phyloP scores from a whole-genome alignment of 2,113 vertebrate species.

The Ceyx cyanopectus region DNA sequence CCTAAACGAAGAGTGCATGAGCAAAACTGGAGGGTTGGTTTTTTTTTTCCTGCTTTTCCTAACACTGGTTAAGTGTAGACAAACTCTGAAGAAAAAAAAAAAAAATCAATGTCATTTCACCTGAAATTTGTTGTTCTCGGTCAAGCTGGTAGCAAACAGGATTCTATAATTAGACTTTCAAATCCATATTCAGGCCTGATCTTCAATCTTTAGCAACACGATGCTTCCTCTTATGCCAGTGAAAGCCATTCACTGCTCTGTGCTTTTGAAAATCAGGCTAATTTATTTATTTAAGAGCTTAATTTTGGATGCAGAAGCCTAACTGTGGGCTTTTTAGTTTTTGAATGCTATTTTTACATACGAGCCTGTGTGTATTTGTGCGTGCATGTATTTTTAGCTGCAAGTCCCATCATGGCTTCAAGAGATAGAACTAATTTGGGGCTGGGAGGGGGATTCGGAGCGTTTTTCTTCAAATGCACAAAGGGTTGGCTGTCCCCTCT shows the following conservation, averaged over 20 bases:
- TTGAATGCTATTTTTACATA: conserved; percentile 43
- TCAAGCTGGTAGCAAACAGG: conserved; percentile 39
- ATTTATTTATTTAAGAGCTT: conserved; percentile 66
- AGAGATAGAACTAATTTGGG: conserved; percentile 32
- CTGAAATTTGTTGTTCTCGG: conserved; percentile 34
- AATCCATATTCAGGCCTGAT: conserved; percentile 56
- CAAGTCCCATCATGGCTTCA: background rate
- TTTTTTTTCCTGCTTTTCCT: background rate
- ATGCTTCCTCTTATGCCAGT: conserved; percentile 48
- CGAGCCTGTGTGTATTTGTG: background rate
- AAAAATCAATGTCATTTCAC: conserved; percentile 46
- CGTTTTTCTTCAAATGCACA: background rate
- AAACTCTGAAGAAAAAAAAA: background rate
- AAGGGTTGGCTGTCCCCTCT: conserved; percentile 16
- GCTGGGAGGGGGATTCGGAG: background rate
- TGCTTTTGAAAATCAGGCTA: conserved; percentile 36
- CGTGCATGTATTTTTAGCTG: conserved; percentile 26
- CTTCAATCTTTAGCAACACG: conserved; percentile 33
- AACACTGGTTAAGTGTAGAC: background rate
- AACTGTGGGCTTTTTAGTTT: background rate
- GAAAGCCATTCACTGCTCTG: background rate
- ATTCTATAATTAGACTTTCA: conserved; percentile 60
- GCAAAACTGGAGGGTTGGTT: background rate
- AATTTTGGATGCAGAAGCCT: conserved; percentile 51
- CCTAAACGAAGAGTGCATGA: fast-evolving